Conservation (phyloP, 1,140 invertebrate genomes). For the Eriocheir sinensis region DNA sequence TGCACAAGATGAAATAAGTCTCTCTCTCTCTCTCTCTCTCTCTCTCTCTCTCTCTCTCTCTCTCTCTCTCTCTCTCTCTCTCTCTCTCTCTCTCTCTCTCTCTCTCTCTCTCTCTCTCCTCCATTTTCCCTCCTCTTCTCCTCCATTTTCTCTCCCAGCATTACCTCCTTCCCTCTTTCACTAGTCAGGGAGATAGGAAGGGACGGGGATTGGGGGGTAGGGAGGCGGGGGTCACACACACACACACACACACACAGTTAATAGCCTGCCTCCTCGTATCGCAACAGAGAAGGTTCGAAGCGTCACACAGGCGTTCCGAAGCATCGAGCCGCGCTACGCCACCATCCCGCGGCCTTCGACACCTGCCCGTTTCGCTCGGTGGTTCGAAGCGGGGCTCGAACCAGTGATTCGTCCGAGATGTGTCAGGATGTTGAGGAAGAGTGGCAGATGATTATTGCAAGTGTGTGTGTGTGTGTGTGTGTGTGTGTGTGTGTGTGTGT, state of each 20-base stretch:
- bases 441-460: neutral
- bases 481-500: conserved; percentile 3
- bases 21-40: no score
- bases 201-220: no score
- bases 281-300: neutral
- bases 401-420: neutral
- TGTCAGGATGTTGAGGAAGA: neutral
- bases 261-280: neutral
- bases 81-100: neutral
- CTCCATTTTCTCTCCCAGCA: neutral
- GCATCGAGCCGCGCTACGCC: neutral
- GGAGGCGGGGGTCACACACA: no score
- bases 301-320: neutral
- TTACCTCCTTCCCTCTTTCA: no score
- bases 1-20: neutral
- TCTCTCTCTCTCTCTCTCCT: neutral
- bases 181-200: neutral
- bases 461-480: conserved; percentile 8
- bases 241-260: no score
- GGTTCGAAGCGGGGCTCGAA: neutral
- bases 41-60: neutral
- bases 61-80: neutral
- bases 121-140: neutral
- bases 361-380: neutral
- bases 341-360: neutral